Percentiles rank a stretch among this genome's conserved stretches.
Evolutionary conservation across 23 tunicate genomes (phyloP).

Genomic region (Trididemnum clinides): DNA sequence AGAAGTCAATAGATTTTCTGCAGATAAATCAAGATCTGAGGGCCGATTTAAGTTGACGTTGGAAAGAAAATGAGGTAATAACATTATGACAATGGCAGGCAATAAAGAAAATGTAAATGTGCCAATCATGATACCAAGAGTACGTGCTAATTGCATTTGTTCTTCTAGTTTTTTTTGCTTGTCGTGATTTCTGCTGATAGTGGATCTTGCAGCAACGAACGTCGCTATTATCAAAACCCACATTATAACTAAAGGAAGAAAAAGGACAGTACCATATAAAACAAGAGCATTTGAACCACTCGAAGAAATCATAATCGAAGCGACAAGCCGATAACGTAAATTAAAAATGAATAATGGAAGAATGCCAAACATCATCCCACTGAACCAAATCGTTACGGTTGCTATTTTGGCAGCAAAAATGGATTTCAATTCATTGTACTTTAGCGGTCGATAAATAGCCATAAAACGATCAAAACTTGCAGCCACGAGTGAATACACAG

Average conservation of each 20-base stretch:
- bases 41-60: constrained; percentile 23
- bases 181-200: background rate
- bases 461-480: constrained; percentile 39
- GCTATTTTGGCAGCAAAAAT: background rate
- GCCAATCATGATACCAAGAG: constrained; percentile 75
- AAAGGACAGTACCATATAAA: constrained; percentile 37
- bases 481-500: constrained; percentile 32
- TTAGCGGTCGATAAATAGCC: constrained; percentile 37
- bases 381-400: constrained; percentile 11
- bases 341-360: constrained; percentile 35
- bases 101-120: constrained; percentile 48
- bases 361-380: constrained; percentile 12
- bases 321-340: constrained; percentile 45
- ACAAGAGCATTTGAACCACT: constrained; percentile 23
- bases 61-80: background rate
- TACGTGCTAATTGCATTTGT: constrained; percentile 39
- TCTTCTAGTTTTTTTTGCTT: no score
- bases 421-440: constrained; percentile 26
- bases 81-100: constrained; percentile 38
- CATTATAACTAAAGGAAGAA: constrained; percentile 55
- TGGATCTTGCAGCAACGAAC: background rate
- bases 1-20: background rate
- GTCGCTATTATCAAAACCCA: constrained; percentile 48
- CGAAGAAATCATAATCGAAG: constrained; percentile 41
- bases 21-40: background rate